Evolutionary conservation across 2,797 vertebrate genomes (phyloP).

Genomic region (Sebastes taczanowskii): DNA sequence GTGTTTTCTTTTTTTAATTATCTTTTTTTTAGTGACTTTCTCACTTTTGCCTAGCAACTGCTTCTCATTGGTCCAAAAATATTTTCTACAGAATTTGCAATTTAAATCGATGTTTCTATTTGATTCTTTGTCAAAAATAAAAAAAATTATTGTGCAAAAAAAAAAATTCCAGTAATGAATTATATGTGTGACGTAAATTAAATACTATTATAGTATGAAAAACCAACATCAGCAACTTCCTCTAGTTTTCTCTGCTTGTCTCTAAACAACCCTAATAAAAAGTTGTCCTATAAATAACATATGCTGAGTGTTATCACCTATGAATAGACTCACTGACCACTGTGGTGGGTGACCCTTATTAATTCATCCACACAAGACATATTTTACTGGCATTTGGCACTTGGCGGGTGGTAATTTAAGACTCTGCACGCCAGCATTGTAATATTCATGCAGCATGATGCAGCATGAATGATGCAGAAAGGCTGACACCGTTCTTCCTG

Average conservation of each 20-base stretch:
- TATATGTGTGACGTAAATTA: background rate
- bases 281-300: slow-evolving; percentile 33
- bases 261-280: slow-evolving; percentile 23
- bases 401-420: slow-evolving; percentile 55
- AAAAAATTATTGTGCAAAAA: background rate
- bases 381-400: slow-evolving; percentile 58
- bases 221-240: background rate
- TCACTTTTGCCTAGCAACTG: background rate
- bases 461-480: slow-evolving; percentile 50
- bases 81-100: background rate
- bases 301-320: slow-evolving; percentile 34
- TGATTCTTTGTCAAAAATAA: no score
- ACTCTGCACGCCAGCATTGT: slow-evolving; percentile 45
- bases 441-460: slow-evolving; percentile 59
- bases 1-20: background rate
- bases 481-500: slow-evolving; percentile 22
- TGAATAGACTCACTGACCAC: slow-evolving; percentile 49
- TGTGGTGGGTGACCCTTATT: slow-evolving; percentile 56
- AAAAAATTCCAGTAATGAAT: background rate
- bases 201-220: background rate
- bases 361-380: slow-evolving; percentile 43
- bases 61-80: background rate
- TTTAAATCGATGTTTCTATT: background rate
- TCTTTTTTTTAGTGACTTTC: background rate
- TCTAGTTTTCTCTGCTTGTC: background rate